These are phyloP conservation scores for Fregetta grallaria DNA, from an alignment of 2,113 vertebrate genomes.

Conservation along the genomic window DNA sequence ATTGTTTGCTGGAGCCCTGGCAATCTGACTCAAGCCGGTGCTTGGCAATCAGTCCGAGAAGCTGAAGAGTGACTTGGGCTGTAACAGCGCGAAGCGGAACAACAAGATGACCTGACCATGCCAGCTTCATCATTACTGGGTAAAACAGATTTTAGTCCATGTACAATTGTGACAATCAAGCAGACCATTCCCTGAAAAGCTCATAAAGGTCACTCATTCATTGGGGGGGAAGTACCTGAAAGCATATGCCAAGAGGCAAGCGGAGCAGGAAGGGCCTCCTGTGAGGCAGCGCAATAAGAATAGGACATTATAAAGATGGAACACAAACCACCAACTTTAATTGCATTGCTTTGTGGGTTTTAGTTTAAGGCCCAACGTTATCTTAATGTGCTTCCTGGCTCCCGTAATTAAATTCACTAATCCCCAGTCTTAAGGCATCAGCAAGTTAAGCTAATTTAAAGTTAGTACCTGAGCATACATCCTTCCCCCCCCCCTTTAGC, in stretches of 20 bases:
- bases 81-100: rapidly evolving
- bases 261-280: neutral
- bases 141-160: rapidly evolving
- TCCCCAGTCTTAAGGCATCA: slow-evolving; percentile 64
- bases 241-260: rapidly evolving
- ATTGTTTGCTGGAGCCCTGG: neutral
- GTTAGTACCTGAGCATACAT: slow-evolving; percentile 34
- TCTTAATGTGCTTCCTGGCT: slow-evolving; percentile 56
- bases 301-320: neutral
- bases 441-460: slow-evolving; percentile 69
- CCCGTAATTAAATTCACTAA: slow-evolving; percentile 65
- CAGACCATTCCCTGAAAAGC: neutral
- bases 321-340: neutral
- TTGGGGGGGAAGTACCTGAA: neutral
- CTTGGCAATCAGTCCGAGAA: neutral
- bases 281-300: neutral
- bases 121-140: neutral
- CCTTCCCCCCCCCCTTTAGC: neutral
- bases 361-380: slow-evolving; percentile 50
- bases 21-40: rapidly evolving
- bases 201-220: neutral
- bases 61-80: neutral
- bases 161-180: rapidly evolving
- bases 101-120: neutral
- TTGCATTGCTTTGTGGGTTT: slow-evolving; percentile 28